Base-by-base conservation (phyloP, 1,140 invertebrate genomes). In the Planococcus citri region DNA sequence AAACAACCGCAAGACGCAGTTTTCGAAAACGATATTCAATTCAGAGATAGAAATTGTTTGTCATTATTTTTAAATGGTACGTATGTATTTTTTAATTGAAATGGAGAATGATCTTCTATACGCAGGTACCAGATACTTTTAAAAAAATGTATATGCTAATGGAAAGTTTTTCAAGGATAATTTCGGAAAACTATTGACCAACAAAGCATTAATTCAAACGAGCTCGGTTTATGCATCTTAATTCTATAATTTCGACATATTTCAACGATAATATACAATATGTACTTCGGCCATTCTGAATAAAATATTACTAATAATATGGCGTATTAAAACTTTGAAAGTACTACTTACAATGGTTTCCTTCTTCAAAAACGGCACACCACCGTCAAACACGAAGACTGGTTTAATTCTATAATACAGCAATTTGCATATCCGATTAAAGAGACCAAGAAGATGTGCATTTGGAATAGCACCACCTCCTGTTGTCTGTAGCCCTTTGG, bases 311-410 rank as follows among this genome's bases (percentile, higher is more conserved):
- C n/a, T n/a, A n/a, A n/a, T n/a, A n/a, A n/a, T n/a, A n/a, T n/a
- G n/a, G n/a, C n/a, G n/a, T n/a, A n/a, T n/a, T n/a, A n/a, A n/a
- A n/a, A n/a, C n/a, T n/a, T n/a, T n/a, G n/a, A n/a, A n/a, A n/a
- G n/a, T n/a, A n/a, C 3, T 72, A 84, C 85, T 86, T 82, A 95
- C 94, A 80, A 98, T 88, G 51, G 95, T 97, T 81, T 94, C 88
- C 76, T 86, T 89, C 79, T 98, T 98, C 12, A 97, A 83, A 71
- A 83, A 81, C 33, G 95, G 95, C 68, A 94, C 91, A 69, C 87
- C 89, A 25, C 97, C 97, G 85, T 99, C 97, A 82, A 99, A 99
- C n/a, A 99, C 94, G 83, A 99, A 99, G 1, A 99, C 86, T 17
- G 97, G 97, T 76, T 94, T 94, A 69, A 99, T 94, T 77, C 89